Percentiles rank a stretch among this genome's conserved stretches.
phyloP scores from a whole-genome alignment of 23 tunicate genomes.

The Ciona savignyi region DNA sequence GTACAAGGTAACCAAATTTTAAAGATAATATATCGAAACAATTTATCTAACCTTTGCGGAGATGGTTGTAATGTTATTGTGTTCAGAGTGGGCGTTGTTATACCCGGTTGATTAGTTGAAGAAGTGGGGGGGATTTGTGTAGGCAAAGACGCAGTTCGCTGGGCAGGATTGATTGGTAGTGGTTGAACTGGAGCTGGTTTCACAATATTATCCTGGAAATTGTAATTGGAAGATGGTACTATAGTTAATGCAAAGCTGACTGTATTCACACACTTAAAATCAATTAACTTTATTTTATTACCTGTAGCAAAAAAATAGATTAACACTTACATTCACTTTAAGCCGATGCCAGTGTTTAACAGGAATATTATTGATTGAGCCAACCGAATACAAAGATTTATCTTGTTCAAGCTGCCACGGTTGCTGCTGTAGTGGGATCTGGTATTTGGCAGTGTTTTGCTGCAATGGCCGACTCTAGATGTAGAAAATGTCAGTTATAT shows the following conservation, averaged over 20 bases:
- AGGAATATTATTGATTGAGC: slow-evolving; percentile 69
- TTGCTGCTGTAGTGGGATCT: slow-evolving; percentile 66
- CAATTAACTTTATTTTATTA: not conserved
- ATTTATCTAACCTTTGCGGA: too few species aligned
- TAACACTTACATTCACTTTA: slow-evolving; percentile 25
- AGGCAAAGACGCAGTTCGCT: slow-evolving; percentile 9
- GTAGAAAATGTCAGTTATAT: not conserved
- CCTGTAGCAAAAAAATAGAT: slow-evolving; percentile 7
- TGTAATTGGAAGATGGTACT: too few species aligned
- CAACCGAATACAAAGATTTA: slow-evolving; percentile 66
- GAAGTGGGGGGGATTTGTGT: not conserved
- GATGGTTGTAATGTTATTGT: too few species aligned
- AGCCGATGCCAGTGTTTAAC: slow-evolving; percentile 41
- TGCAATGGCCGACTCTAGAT: slow-evolving; percentile 31
- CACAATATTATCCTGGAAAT: not conserved
- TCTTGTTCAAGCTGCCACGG: slow-evolving; percentile 94
- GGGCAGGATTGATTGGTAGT: slow-evolving; percentile 3
- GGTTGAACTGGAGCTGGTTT: slow-evolving; percentile 6
- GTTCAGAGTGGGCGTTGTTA: too few species aligned
- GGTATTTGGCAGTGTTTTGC: slow-evolving; percentile 22
- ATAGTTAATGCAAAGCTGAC: too few species aligned
- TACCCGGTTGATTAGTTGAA: not conserved
- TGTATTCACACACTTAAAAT: not conserved
- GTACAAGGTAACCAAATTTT: too few species aligned
- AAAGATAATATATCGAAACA: too few species aligned